Evolutionary conservation across 2,888 invertebrate genomes (phyloP), one percentile per base, ranked within the genome.

Genomic region (Adelphocoris suturalis): DNA sequence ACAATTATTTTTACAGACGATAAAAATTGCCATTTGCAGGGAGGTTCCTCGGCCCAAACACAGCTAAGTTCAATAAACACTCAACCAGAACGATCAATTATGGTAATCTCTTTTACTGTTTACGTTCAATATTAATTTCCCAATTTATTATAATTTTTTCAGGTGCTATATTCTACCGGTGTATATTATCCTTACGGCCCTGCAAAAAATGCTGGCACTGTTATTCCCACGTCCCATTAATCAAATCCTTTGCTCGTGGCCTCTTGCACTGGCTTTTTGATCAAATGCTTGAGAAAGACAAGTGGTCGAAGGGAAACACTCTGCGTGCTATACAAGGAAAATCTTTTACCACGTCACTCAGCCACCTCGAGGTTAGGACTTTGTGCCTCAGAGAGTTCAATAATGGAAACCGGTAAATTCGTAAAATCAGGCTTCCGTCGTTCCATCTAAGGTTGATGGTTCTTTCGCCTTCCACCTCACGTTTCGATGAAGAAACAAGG

Each of bases 401-500:
- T 78, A 78, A 78, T 47, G 78, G 78, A 78, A 78, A 78, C 5
- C 78, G 78, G 47, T 78, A 78, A 78, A 78, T 78, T 46, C 78
- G 78, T 78, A 78, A 78, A 78, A 46, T 78, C 76, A 16, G 5
- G 16, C 23, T 23, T 68, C 19, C 19, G 16, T 19, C 61, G 16
- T 61, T 61, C 19, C 68, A 23, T 23, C 23, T 23, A 68, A 68
- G 68, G 68, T 23, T 23, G 19, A 23, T 23, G 68, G 27, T 27
- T 19, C 68, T n/a, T n/a, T 57, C 1, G 16, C 19, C 23, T 13
- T 23, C 13, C 19, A 68, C 68, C 23, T 68, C 27, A 9, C 68
- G 23, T 9, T 19, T 23, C 68, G 12, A 12, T 5, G 27, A 68
- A 68, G 23, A 23, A 68, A n/a, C 19, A 68, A 12, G 9, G 23